Evolutionary conservation across 1,140 invertebrate species (phyloP).

Genomic region (Pseudomyrmex cubaensis): DNA sequence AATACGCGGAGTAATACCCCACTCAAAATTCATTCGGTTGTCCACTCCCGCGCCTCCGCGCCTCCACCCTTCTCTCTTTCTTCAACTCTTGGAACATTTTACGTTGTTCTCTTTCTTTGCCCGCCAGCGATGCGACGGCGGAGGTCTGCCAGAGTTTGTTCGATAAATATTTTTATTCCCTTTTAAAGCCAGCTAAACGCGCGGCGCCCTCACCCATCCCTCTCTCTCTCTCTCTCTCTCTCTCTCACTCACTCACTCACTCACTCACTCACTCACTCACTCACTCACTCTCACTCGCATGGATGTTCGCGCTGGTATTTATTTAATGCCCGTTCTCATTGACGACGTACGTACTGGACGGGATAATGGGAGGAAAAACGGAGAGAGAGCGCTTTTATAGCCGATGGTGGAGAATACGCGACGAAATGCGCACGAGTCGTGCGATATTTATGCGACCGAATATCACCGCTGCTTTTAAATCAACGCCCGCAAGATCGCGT

Average conservation of each 20-base stretch:
- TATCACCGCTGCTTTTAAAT: constrained; percentile 29
- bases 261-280: no score
- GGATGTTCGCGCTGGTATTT: constrained; percentile 42
- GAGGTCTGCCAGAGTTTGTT: constrained; percentile 45
- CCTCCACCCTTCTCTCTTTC: not conserved
- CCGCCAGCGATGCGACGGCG: not conserved
- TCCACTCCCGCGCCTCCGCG: constrained; percentile 23
- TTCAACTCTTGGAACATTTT: constrained; percentile 7
- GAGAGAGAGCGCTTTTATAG: constrained; percentile 35
- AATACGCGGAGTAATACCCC: constrained; percentile 66
- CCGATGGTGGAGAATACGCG: constrained; percentile 20
- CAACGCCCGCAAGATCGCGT: not conserved
- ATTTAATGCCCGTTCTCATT: constrained; percentile 54
- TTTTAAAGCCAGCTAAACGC: constrained; percentile 47
- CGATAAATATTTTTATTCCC: constrained; percentile 60
- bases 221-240: not conserved
- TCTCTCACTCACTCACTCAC: no score
- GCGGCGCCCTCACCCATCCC: not conserved
- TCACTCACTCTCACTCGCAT: not conserved
- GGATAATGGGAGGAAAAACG: constrained; percentile 51
- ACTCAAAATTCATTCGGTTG: constrained; percentile 74
- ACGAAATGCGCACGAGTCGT: constrained; percentile 8
- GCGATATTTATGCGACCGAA: constrained; percentile 28
- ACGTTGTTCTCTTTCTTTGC: constrained; percentile 28
- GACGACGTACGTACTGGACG: constrained; percentile 18